Evolutionary conservation across 2,113 vertebrate species (phyloP).

Genomic region (Pluvianellus socialis): DNA sequence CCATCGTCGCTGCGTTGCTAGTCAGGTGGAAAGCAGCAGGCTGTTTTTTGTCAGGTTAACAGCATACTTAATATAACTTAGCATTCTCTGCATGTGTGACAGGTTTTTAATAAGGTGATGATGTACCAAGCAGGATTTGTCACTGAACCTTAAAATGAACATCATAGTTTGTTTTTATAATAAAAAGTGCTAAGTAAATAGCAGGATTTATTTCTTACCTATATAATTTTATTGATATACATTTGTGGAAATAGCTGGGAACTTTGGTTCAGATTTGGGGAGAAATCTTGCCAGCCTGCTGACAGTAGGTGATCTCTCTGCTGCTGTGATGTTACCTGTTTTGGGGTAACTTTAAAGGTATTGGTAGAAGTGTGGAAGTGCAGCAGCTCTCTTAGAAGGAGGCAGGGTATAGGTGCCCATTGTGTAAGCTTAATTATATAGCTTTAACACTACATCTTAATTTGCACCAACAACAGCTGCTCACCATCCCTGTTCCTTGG

Average conservation of each 20-base stretch:
- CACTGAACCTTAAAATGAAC: not conserved
- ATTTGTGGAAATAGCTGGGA: not conserved
- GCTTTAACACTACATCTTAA: not conserved
- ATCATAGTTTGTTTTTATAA: not conserved
- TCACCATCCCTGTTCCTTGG: not conserved
- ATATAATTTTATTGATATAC: not conserved
- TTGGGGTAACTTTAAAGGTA: not conserved
- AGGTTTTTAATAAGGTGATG: constrained; percentile 50
- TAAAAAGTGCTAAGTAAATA: not conserved
- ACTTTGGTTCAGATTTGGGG: not conserved
- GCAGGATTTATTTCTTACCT: constrained; percentile 5
- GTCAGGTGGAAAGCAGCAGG: not conserved
- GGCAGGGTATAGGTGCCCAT: accelerated
- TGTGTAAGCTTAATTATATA: not conserved
- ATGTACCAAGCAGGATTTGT: constrained; percentile 34
- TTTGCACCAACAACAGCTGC: not conserved
- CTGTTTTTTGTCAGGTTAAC: constrained; percentile 24
- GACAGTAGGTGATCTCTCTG: not conserved
- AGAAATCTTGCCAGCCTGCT: not conserved
- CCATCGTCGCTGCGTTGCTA: not conserved
- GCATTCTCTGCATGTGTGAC: not conserved
- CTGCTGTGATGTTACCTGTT: not conserved
- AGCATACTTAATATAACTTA: not conserved
- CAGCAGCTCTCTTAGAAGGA: not conserved
- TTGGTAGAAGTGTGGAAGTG: not conserved